Evolutionary conservation across 2,113 vertebrate genomes (phyloP), one percentile per base, ranked within the genome.

Genomic region (Pungitius pungitius): DNA sequence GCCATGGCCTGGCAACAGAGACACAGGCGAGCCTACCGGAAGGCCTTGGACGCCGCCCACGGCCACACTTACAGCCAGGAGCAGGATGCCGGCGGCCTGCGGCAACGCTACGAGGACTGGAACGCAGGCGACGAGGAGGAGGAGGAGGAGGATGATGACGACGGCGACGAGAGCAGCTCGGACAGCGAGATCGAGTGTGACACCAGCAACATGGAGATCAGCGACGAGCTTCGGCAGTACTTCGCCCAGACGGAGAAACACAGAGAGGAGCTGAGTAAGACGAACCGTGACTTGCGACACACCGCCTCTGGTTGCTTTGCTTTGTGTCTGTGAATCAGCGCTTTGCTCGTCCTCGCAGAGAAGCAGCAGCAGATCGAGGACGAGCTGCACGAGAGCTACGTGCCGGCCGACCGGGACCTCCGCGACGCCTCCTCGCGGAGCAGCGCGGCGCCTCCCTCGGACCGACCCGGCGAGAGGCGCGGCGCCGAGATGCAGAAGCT

Each of bases 201-300:
- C 18, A 82, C 98, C 82, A 97, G 94, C 90, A 95, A 96, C 89
- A 97, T 98, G 97, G 96, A 96, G 78, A 99, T 99, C 92, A 98
- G 95, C 0, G 94, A 98, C 18, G 97, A 99, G 81, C 95, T 99
- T 14, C 95, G 97, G 9, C 91, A 98, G 85, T 99, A 95, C 87
- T 99, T 99, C 51, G 96, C 95, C 9, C 90, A 98, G 82, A 98
- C 96, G 0, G 97, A 98, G 82, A 90, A 80, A 27, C 97, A 99
- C 92, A 83, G 82, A 71, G 94, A 96, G 47, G 97, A 99, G 45
- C 92, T 96, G 20, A 95, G 96, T 99, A 91, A 95, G 97, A 95
- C n/a, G 27, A 39, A 40, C 39, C 37, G 20, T 1, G 14, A 51
- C 20, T 10, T n/a, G 2, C 27, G 49, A 42, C 17, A 33, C 4